Evolutionary conservation across 2,797 vertebrate genomes (phyloP).

Genomic region (Myripristis jacobus): DNA sequence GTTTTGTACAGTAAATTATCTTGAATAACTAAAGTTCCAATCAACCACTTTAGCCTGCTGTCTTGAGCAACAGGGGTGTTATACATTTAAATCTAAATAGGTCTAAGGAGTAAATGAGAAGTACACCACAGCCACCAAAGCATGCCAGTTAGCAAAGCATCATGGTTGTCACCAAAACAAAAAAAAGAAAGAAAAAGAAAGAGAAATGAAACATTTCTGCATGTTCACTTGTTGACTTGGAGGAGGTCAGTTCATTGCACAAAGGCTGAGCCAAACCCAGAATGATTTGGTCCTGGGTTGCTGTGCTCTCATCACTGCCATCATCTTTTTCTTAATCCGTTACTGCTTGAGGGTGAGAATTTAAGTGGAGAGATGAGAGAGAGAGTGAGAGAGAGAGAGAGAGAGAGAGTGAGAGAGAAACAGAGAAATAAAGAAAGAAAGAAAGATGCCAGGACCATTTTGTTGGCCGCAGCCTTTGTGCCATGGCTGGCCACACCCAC

Average conservation of each 20-base stretch:
- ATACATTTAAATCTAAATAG: conserved; percentile 61
- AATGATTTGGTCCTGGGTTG: conserved; percentile 66
- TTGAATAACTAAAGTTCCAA: conserved; percentile 29
- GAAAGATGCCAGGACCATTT: conserved; percentile 71
- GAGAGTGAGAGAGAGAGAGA: conserved; percentile 59
- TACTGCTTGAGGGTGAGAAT: conserved; percentile 75
- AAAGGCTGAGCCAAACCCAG: conserved; percentile 79
- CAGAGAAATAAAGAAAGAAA: too few relatives aligned
- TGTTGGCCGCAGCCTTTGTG: conserved; percentile 75
- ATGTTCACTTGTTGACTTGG: conserved; percentile 79
- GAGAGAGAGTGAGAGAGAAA: conserved; percentile 72
- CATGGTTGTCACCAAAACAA: conserved; percentile 62
- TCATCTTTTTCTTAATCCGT: conserved; percentile 74
- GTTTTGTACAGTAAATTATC: conserved; percentile 31
- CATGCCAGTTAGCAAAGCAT: conserved; percentile 78
- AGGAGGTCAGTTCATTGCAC: conserved; percentile 82
- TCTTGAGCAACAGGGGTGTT: conserved; percentile 82
- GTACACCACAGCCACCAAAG: conserved; percentile 70
- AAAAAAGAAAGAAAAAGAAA: conserved; percentile 14
- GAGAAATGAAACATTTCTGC: conserved; percentile 67
- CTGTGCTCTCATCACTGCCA: conserved; percentile 75
- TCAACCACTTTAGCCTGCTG: conserved; percentile 71
- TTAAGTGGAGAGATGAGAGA: conserved; percentile 76
- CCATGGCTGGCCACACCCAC: conserved; percentile 68
- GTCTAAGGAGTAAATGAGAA: conserved; percentile 53